A percentile compares a stretch with the other conserved stretches of the same genome.
These are phyloP conservation scores for Crenuchus spilurus DNA, from an alignment of 2,797 vertebrate species.

Conservation along the genomic window DNA sequence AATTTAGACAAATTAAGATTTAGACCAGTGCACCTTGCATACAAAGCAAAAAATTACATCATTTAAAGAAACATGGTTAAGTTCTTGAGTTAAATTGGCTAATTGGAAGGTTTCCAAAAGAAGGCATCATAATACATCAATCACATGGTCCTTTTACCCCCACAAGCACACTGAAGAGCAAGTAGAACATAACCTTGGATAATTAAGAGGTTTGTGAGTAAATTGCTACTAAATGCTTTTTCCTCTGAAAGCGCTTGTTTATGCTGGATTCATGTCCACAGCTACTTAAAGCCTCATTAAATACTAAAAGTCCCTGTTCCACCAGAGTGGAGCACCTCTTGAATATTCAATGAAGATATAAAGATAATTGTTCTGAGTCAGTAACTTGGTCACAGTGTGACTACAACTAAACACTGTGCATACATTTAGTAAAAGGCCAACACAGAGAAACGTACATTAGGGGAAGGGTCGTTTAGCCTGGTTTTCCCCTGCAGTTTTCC, in stretches of 20 bases:
- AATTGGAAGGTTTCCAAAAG: neutral
- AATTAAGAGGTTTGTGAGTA: conserved; percentile 7
- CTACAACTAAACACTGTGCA: neutral
- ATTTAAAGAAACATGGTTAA: too few species aligned
- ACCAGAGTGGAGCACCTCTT: neutral
- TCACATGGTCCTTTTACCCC: too few species aligned
- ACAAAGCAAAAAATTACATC: too few species aligned
- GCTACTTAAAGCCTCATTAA: conserved; percentile 15
- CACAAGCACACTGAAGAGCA: neutral
- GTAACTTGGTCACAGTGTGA: neutral
- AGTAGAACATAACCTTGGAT: neutral
- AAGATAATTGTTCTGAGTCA: neutral
- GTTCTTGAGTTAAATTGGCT: neutral
- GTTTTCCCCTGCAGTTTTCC: conserved; percentile 76
- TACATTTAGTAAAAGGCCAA: conserved; percentile 8
- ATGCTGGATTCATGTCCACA: neutral
- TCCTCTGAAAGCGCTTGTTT: neutral
- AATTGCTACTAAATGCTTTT: neutral
- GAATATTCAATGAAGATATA: conserved; percentile 8
- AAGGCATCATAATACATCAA: neutral
- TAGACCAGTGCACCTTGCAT: too few species aligned
- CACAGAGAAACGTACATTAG: conserved; percentile 74
- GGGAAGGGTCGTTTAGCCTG: conserved; percentile 84
- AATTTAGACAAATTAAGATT: too few species aligned
- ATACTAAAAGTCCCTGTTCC: neutral